Base-by-base conservation (phyloP, 1,140 invertebrate genomes). In the Drosophila sp. region DNA sequence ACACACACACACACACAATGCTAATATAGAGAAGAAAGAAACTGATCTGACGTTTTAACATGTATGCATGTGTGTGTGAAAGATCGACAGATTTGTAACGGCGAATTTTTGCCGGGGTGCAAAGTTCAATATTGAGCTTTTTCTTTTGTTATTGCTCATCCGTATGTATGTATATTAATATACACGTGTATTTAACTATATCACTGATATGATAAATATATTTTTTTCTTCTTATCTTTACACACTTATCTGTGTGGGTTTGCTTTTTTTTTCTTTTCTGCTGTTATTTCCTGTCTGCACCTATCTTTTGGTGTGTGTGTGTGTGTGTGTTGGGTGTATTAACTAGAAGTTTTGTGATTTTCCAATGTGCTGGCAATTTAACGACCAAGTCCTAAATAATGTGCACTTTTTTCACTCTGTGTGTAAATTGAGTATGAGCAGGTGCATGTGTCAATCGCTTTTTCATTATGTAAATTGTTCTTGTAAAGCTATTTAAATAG, bases 41-140 rank as follows among this genome's bases (percentile, higher is more conserved):
- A 51, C 25, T 62, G 59, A 62, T 62, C 50, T 51, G 46, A 51
- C 9, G 4, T 13, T 59, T 59, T 36, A 45, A 5, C 25, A 27
- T 27, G 25, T 27, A 27, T 27, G 1, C 7, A 38, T 40, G 16
- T 67, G 7, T 67, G 57, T 69, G 56, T 61, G 45, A 51, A 61
- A 51, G 27, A 54, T 64, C 13, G 16, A 64, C 34, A 57, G 50
- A 57, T 56, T 57, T 29, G 36, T 72, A 72, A 72, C 69, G 62
- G 69, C 69, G n/a, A 58, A 41, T 45, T 65, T 40, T 51, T 50
- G 18, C 18, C 27, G 27, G 4, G 29, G 64, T 66, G 25, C 70
- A 72, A 72, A 67, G 70, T 72, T 72, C 54, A 72, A 48, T 32
- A 14, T 14, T 1, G n/a, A 7, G 6, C 41, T 9, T 21, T 38